These are phyloP conservation scores for Galaxias olidus DNA, from an alignment of 2,797 vertebrate genomes.

Conservation along the genomic window DNA sequence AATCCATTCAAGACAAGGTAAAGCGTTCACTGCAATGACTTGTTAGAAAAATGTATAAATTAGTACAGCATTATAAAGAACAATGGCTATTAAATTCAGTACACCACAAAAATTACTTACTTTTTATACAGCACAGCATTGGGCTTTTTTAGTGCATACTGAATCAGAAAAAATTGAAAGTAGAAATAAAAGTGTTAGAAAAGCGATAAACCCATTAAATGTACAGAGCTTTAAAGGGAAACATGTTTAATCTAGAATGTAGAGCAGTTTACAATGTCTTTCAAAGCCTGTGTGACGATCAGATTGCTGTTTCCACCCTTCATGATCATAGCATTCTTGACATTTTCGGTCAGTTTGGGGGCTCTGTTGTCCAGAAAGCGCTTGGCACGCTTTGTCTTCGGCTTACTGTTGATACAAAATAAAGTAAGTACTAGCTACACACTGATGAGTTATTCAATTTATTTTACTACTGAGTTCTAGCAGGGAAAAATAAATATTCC, in stretches of 20 bases:
- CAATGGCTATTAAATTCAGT: too few relatives aligned
- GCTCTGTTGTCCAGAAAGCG: constrained; percentile 88
- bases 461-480: too few relatives aligned
- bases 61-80: too few relatives aligned
- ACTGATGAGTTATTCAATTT: too few relatives aligned
- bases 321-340: constrained; percentile 91
- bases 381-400: constrained; percentile 92
- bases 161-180: constrained; percentile 49
- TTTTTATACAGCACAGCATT: constrained; percentile 90
- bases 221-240: too few relatives aligned
- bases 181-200: too few relatives aligned
- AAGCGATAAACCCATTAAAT: too few relatives aligned
- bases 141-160: constrained; percentile 95
- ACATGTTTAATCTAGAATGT: constrained; percentile 39
- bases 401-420: constrained; percentile 76
- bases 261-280: constrained; percentile 90
- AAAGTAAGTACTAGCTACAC: background rate
- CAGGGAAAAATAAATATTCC: too few relatives aligned
- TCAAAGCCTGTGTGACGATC: constrained; percentile 83
- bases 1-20: too few relatives aligned
- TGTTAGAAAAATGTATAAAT: too few relatives aligned
- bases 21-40: too few relatives aligned
- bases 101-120: constrained; percentile 76
- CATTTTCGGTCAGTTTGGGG: constrained; percentile 86
- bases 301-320: constrained; percentile 90